Conservation (phyloP, 2,797 vertebrate species). For the Anableps anableps region DNA sequence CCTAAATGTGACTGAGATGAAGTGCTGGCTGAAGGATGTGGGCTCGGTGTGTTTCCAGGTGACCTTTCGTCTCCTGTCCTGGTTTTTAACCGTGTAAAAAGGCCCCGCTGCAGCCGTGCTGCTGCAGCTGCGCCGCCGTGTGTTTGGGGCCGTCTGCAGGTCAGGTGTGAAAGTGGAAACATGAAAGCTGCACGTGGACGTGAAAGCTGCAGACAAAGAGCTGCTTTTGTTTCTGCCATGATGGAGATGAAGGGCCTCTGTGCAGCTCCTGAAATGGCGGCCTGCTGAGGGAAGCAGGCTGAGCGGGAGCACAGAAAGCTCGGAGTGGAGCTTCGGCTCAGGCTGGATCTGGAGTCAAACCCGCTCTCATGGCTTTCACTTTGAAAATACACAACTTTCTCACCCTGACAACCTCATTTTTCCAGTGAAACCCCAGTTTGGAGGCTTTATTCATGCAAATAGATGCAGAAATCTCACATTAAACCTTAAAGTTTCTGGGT, state of each 20-base stretch:
- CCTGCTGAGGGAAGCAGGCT: conserved; percentile 4
- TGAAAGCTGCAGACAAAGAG: conserved; percentile 52
- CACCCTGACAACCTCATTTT: not conserved
- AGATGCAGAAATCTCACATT: not conserved
- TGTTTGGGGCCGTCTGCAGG: not conserved
- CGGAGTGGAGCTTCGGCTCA: conserved; percentile 16
- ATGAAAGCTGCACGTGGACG: conserved; percentile 16
- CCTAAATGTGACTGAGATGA: not conserved
- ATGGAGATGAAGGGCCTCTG: conserved; percentile 30
- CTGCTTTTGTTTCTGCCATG: conserved; percentile 64
- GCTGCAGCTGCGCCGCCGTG: not conserved
- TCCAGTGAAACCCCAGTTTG: not conserved
- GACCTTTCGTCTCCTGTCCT: conserved; percentile 36
- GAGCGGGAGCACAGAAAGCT: conserved; percentile 20
- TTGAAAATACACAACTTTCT: not conserved
- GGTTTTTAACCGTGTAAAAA: not conserved
- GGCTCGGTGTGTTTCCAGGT: conserved; percentile 14
- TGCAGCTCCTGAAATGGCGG: conserved; percentile 66
- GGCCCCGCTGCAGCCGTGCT: not conserved
- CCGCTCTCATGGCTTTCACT: conserved; percentile 15
- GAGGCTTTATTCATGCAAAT: not conserved
- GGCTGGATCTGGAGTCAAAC: conserved; percentile 42
- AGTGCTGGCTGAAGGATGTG: not conserved
- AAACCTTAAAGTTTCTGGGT: not conserved
- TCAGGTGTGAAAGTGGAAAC: not conserved